Base-by-base conservation (phyloP, 2,888 invertebrate genomes). In the Lasioglossum morio region DNA sequence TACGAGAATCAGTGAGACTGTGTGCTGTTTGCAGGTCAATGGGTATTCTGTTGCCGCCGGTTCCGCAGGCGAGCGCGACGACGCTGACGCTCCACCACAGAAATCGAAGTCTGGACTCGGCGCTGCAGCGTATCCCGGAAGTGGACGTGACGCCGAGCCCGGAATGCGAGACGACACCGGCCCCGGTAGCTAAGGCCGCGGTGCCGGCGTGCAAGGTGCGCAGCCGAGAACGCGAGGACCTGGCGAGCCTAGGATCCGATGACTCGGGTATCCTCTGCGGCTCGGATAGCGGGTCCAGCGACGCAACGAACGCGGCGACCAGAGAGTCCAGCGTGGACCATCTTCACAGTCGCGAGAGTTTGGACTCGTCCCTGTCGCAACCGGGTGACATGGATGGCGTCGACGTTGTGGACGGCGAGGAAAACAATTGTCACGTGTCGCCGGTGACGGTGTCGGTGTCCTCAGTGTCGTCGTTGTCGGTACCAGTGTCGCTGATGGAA, bases 101-200 rank as follows among this genome's bases (percentile, higher is more conserved):
- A 92, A 98, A 98, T 96, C 97, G 98, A 90, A 98, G 98, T 94
- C 96, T 98, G 95, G 98, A 98, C 95, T 98, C 98, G 83, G 98
- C 98, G 85, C 96, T 98, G 89, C 98, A 98, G 95, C 96, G 98
- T 95, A 98, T 98, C 94, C 98, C 98, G 86, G 98, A 98, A 96
- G 98, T 97, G 94, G 97, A 97, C 96, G 96, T 96, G 16, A 96
- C 96, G 23, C 96, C 96, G n/a, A 96, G 96, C 92, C 96, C 97
- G 46, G 96, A 97, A 94, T 96, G 96, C 92, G 96, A 96, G 89
- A 93, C 94, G 14, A 94, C 93, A 84, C 95, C 95, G 7, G 91
- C 92, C 0, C 92, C 93, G 16, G 88, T 86, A 48, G 87, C 93
- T 94, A 96, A 92, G 80, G 87, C 89, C 46, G 90, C 91, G 72